A percentile compares a stretch with the other conserved stretches of the same genome.
These are phyloP conservation scores for Sinocyclocheilus anophthalmus DNA, from an alignment of 2,113 vertebrate genomes.

Conservation along the genomic window DNA sequence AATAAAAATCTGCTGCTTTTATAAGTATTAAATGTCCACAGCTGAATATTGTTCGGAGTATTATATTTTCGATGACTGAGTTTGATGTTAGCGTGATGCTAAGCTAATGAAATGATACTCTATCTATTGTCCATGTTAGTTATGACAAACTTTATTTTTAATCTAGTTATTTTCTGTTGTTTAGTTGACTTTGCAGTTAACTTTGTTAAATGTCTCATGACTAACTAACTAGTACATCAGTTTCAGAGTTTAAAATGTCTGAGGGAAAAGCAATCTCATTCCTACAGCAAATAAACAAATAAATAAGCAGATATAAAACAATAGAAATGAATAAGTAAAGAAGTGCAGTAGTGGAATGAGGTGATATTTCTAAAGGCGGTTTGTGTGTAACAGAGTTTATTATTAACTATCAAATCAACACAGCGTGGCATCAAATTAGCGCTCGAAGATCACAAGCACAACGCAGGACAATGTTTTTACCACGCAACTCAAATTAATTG, in stretches of 20 bases:
- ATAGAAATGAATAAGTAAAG: slow-evolving; percentile 17
- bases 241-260: background rate
- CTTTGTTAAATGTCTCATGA: too few relatives aligned
- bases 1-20: too few relatives aligned
- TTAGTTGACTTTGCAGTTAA: background rate
- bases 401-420: slow-evolving; percentile 27
- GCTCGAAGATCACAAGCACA: background rate
- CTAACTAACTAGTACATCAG: too few relatives aligned
- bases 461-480: background rate
- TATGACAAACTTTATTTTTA: too few relatives aligned
- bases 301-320: background rate
- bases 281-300: background rate
- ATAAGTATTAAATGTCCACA: background rate
- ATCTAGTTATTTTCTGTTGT: too few relatives aligned
- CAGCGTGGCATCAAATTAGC: slow-evolving; percentile 17
- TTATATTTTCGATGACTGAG: background rate
- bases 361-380: slow-evolving; percentile 21
- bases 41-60: too few relatives aligned
- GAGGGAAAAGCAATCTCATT: slow-evolving; percentile 1
- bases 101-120: background rate
- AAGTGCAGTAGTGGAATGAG: background rate
- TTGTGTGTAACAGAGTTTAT: slow-evolving; percentile 20
- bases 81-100: background rate
- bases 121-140: too few relatives aligned
- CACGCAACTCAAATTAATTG: background rate